A percentile compares a stretch with the other conserved stretches of the same genome.
phyloP scores from a whole-genome alignment of 2,888 invertebrate species.

The Portevinia maculata region DNA sequence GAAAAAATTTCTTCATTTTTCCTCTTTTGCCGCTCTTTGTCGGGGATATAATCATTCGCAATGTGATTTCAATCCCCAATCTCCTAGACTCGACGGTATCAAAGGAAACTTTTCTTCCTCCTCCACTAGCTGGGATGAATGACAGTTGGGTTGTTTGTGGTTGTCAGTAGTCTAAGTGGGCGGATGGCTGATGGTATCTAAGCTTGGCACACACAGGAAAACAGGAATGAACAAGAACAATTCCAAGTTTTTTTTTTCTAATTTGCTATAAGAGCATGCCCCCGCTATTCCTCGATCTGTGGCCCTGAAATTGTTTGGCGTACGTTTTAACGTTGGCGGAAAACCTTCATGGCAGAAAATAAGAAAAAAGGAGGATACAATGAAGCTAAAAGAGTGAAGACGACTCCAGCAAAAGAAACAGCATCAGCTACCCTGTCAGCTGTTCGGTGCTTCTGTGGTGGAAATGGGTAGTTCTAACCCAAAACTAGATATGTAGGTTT shows the following conservation, averaged over 20 bases:
- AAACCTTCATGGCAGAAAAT: constrained; percentile 18
- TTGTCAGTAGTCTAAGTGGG: constrained; percentile 59
- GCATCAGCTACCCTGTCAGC: constrained; percentile 65
- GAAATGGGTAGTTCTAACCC: background rate
- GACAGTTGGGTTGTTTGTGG: constrained; percentile 65
- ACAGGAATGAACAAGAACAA: background rate
- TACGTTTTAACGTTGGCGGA: constrained; percentile 33
- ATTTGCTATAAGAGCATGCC: background rate
- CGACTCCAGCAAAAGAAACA: constrained; percentile 54
- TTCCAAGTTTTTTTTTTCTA: constrained; percentile 40
- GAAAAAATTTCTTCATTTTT: background rate
- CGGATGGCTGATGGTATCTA: constrained; percentile 19
- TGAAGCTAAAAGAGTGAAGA: constrained; percentile 17
- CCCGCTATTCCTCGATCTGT: background rate
- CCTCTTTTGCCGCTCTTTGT: constrained; percentile 12
- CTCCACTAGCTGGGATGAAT: constrained; percentile 41
- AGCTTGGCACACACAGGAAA: background rate
- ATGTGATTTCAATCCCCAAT: constrained; percentile 39
- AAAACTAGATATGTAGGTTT: background rate
- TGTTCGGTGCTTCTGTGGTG: constrained; percentile 26
- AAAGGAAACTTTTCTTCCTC: constrained; percentile 48
- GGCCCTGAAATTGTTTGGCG: background rate
- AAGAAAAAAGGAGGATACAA: constrained; percentile 21
- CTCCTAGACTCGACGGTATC: constrained; percentile 38
- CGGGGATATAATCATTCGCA: constrained; percentile 25